Conservation (phyloP, 2,113 vertebrate species). For the Platichthys flesus region DNA sequence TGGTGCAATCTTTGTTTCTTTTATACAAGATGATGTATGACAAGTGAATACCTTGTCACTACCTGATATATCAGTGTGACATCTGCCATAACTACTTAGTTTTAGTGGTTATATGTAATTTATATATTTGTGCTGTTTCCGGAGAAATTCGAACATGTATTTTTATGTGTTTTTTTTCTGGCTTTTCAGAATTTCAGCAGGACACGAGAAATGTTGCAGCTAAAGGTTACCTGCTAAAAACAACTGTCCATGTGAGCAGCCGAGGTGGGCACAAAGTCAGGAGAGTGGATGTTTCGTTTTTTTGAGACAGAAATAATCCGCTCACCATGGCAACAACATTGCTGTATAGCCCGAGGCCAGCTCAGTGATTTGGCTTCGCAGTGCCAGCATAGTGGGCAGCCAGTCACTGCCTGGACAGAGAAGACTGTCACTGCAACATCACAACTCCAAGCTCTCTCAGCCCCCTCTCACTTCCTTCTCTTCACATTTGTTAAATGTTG, state of each 20-base stretch:
- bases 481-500: constrained; percentile 46
- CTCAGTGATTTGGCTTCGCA: constrained; percentile 51
- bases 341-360: constrained; percentile 53
- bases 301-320: constrained; percentile 50
- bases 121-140: neutral
- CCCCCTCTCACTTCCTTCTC: constrained; percentile 62
- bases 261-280: constrained; percentile 31
- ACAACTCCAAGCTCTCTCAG: constrained; percentile 44
- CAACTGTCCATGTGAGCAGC: constrained; percentile 26
- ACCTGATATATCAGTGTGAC: neutral
- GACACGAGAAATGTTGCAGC: constrained; percentile 2
- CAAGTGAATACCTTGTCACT: neutral
- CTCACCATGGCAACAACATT: constrained; percentile 71
- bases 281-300: constrained; percentile 31
- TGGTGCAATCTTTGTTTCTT: no score
- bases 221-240: constrained; percentile 46
- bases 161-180: neutral
- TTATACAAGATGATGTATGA: no score
- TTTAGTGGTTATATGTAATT: no score
- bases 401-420: constrained; percentile 58
- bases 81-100: neutral
- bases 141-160: no score
- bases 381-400: constrained; percentile 56
- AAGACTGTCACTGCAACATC: constrained; percentile 63
- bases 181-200: neutral